Base-by-base conservation (phyloP, 2,888 invertebrate genomes). In the Abscondita cerata region DNA sequence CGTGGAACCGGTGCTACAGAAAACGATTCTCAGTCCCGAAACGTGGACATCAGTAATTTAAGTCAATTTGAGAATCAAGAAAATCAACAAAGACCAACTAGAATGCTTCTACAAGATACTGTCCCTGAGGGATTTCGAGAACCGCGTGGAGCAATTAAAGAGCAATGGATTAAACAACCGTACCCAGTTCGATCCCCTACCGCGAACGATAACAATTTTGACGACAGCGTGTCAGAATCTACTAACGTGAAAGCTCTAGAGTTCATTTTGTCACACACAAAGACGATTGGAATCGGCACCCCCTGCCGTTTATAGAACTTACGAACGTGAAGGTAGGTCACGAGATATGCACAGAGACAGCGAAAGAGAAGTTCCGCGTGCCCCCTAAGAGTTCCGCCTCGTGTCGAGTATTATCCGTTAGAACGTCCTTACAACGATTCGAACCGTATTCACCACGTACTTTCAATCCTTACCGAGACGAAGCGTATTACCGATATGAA, bases 241-340 rank as follows among this genome's bases (percentile, higher is more conserved):
- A 86, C 86, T 15, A 84, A 83, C 71, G 82, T 86, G 2, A 79
- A 87, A 68, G 87, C 87, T 78, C 88, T 0, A 78, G 87, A 69
- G 87, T 88, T 1, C 87, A 88, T 75, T 89, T 89, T 69, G 86
- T 88, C 11, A 89, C 88, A n/a, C n/a, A 0, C 87, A 88, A 73
- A 71, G 75, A 44, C 71, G 76, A 53, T 68, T 71, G 0, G 75
- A 86, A 65, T 85, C 69, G 6, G 66, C 70, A 11, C 70, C 70
- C 44, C 65, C 66, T 5, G 62, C 67, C 5, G 61, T 68, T 31
- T 59, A 59, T 61, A 19, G 66, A 63, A 48, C 51, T 36, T 64
- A 68, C 19, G 66, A 68, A 47, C 53, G 69, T 3, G 61, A 66
- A 59, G 65, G 61, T 16, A 62, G 67, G 33, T 33, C 54, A 6